Conservation (phyloP, 2,797 vertebrate species). For the Hylomyscus alleni region DNA sequence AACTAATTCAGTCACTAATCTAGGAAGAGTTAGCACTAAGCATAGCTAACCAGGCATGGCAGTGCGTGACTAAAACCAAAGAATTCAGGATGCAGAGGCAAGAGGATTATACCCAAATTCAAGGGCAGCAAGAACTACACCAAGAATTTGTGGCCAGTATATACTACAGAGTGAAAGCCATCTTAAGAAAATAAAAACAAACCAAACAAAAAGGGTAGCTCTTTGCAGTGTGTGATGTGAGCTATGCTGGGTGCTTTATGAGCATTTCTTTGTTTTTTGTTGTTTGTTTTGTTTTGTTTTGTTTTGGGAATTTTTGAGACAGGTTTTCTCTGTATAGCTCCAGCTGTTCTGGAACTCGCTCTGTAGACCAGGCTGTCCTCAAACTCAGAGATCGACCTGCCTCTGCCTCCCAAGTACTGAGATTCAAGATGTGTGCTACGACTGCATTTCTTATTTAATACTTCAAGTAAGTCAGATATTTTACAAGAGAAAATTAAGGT, state of each 20-base stretch:
- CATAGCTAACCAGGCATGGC: background rate
- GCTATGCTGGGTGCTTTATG: background rate
- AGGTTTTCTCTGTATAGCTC: background rate
- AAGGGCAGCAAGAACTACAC: background rate
- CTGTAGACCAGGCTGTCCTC: background rate
- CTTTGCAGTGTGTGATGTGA: background rate
- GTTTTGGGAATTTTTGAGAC: background rate
- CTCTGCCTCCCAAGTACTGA: background rate
- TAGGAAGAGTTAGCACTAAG: slow-evolving; percentile 34
- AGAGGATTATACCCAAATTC: background rate
- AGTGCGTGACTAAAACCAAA: background rate
- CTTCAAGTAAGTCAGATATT: slow-evolving; percentile 7
- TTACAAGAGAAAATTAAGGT: slow-evolving; percentile 35
- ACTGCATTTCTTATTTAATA: slow-evolving; percentile 52
- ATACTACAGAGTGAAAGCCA: background rate
- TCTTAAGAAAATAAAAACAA: background rate
- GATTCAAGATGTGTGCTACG: background rate
- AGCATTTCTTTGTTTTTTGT: background rate
- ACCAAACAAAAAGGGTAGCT: background rate
- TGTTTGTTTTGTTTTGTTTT: background rate
- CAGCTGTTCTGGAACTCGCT: background rate
- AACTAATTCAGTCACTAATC: slow-evolving; percentile 52
- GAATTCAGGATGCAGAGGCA: background rate
- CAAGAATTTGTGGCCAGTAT: background rate
- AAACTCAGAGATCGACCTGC: background rate